Conservation (phyloP, 2,888 invertebrate species). For the Diaprepes abbreviatus region DNA sequence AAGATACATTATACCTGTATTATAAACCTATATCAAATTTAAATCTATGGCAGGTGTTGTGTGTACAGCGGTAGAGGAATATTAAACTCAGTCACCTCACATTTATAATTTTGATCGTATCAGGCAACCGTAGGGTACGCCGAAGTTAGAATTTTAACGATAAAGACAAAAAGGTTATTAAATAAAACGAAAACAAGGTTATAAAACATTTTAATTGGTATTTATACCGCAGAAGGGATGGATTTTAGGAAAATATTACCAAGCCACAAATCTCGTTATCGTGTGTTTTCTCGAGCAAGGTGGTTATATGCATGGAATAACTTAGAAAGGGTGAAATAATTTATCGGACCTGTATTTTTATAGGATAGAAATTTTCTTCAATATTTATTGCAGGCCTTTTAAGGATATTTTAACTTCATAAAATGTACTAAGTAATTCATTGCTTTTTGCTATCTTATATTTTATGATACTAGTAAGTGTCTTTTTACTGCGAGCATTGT, state of each 20-base stretch:
- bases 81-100: slow-evolving; percentile 4
- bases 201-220: background rate
- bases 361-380: too few species aligned
- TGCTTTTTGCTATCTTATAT: too few species aligned
- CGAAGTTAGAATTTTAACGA: background rate
- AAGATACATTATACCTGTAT: background rate
- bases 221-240: background rate
- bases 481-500: too few species aligned
- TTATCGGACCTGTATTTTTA: too few species aligned
- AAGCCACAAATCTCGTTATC: too few species aligned
- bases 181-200: slow-evolving; percentile 6
- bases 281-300: too few species aligned
- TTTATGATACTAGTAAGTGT: too few species aligned
- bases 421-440: too few species aligned
- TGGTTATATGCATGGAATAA: too few species aligned
- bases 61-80: background rate
- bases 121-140: background rate
- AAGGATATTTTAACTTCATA: too few species aligned
- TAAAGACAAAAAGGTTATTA: slow-evolving; percentile 9
- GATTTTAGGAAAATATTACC: background rate
- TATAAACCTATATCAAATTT: slow-evolving; percentile 1
- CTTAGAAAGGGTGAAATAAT: too few species aligned
- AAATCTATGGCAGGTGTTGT: background rate
- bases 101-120: slow-evolving; percentile 10
- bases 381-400: too few species aligned